These are phyloP conservation scores for Melolontha melolontha DNA, from an alignment of 2,888 invertebrate genomes.

Conservation along the genomic window DNA sequence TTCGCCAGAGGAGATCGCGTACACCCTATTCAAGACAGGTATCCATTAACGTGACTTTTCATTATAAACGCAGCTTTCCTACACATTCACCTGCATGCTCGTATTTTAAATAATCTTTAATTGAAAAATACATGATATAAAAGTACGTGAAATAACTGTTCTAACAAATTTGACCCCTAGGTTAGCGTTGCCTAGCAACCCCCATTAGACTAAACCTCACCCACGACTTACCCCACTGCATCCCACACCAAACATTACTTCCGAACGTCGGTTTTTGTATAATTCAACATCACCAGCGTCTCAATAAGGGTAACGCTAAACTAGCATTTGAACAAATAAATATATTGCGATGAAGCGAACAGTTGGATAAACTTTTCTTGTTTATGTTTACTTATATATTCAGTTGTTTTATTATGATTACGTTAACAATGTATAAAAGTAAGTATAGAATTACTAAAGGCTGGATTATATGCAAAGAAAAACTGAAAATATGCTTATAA, in stretches of 20 bases:
- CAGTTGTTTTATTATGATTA: too few species aligned
- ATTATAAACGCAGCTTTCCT: too few species aligned
- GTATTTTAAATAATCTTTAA: conserved; percentile 24
- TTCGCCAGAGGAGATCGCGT: too few species aligned
- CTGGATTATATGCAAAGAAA: too few species aligned
- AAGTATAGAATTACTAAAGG: too few species aligned
- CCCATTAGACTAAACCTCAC: conserved; percentile 51
- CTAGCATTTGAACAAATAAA: conserved; percentile 23
- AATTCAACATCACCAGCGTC: conserved; percentile 46
- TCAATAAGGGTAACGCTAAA: conserved; percentile 29
- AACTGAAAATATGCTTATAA: too few species aligned
- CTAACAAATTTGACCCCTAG: conserved; percentile 50
- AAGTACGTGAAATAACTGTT: conserved; percentile 21
- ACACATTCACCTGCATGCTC: too few species aligned
- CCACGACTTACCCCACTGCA: conserved; percentile 50
- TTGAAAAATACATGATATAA: conserved; percentile 16
- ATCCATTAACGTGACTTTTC: too few species aligned
- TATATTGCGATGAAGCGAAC: conserved; percentile 12
- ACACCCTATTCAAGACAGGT: too few species aligned
- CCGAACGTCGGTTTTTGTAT: conserved; percentile 52
- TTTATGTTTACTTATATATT: not conserved
- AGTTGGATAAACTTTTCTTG: not conserved
- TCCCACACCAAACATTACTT: conserved; percentile 51
- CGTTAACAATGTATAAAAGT: too few species aligned
- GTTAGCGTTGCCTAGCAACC: conserved; percentile 55